Percentiles rank a stretch among this genome's conserved stretches.
Evolutionary conservation across 2,888 invertebrate species (phyloP).

Genomic region (Eupithecia centaureata): DNA sequence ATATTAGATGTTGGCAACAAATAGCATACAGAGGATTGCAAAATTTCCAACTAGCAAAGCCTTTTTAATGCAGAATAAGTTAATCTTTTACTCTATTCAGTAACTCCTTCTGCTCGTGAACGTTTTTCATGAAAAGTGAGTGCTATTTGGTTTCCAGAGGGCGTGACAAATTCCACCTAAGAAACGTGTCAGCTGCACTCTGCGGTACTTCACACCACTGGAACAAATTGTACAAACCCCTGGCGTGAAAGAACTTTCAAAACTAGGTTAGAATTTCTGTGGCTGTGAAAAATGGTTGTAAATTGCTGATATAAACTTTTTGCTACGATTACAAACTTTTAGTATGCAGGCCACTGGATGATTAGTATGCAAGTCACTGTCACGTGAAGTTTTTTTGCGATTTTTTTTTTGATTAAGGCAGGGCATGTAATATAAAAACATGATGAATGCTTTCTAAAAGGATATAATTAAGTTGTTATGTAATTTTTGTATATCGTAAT

Average conservation of each 20-base stretch:
- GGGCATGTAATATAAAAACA: too few species aligned
- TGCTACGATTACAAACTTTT: too few species aligned
- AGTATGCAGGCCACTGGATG: background rate
- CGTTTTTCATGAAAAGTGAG: background rate
- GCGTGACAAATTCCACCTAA: constrained; percentile 11
- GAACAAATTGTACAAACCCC: constrained; percentile 11
- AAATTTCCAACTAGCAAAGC: background rate
- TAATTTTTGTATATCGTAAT: too few species aligned
- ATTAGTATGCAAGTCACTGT: background rate
- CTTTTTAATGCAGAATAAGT: background rate
- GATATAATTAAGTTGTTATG: too few species aligned
- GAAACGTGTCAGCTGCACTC: background rate
- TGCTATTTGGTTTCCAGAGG: constrained; percentile 9
- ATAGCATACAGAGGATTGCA: too few species aligned
- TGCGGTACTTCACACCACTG: background rate
- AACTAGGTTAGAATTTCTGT: background rate
- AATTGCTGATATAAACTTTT: background rate
- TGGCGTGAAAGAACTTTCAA: background rate
- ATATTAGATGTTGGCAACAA: too few species aligned
- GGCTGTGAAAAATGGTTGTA: background rate
- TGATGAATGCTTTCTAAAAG: too few species aligned
- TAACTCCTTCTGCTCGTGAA: background rate
- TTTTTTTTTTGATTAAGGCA: background rate
- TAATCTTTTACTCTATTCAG: background rate
- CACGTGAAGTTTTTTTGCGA: background rate